Conservation (phyloP, 2,888 invertebrate genomes). For the Pristionchus japonicus region DNA sequence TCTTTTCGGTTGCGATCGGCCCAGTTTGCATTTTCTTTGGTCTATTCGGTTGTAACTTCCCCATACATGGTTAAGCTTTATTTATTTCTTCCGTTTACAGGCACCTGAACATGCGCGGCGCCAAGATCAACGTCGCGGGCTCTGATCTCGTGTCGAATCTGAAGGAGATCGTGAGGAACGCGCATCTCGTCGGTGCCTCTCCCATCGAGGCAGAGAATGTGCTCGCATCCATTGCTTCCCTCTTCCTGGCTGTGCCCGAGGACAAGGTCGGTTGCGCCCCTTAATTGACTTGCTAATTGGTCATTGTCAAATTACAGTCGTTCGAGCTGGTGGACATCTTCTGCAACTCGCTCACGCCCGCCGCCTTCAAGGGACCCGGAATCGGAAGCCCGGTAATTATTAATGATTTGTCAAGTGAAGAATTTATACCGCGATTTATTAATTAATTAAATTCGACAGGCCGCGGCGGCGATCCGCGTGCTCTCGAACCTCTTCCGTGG, state of each 20-base stretch:
- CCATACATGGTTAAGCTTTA: no score
- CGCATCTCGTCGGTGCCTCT: slow-evolving; percentile 49
- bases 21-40: no score
- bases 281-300: background rate
- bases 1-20: no score
- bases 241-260: slow-evolving; percentile 88
- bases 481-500: slow-evolving; percentile 93
- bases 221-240: slow-evolving; percentile 94
- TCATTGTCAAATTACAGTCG: background rate
- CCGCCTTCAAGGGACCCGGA: slow-evolving; percentile 62
- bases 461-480: slow-evolving; percentile 78
- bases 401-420: background rate
- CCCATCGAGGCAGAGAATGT: slow-evolving; percentile 85
- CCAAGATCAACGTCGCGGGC: slow-evolving; percentile 53
- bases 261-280: slow-evolving; percentile 85
- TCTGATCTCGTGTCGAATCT: slow-evolving; percentile 56
- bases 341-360: slow-evolving; percentile 44
- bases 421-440: background rate
- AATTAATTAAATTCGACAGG: slow-evolving; percentile 51
- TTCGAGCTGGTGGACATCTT: slow-evolving; percentile 22
- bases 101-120: slow-evolving; percentile 41
- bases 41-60: no score
- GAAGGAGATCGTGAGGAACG: slow-evolving; percentile 52
- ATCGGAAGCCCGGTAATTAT: slow-evolving; percentile 61
- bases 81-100: background rate